A percentile compares a stretch with the other conserved stretches of the same genome.
These are phyloP conservation scores for cattle (Bos taurus) DNA, from an alignment of 2,113 vertebrate genomes.

Conservation along the genomic window ARS-UCD2.0 NC_037339.1:67117001-67117500, in stretches of 20 bases:
- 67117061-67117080: neutral
- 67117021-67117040: neutral
- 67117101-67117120: neutral
- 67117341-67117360: neutral
- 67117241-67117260: neutral
- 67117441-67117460: neutral
- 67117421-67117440: neutral
- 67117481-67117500: neutral
- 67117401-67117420: neutral
- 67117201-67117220: neutral
- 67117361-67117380: neutral
- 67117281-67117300: neutral
- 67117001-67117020: neutral
- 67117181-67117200: neutral
- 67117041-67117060: neutral
- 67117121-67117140: neutral
- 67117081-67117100: neutral
- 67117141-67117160: neutral
- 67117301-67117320: neutral
- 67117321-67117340: neutral
- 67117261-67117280: neutral
- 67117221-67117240: neutral
- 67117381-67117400: no score
- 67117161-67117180: neutral
- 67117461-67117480: neutral